Conservation (phyloP, 2,888 invertebrate species). For the Limnephilus rhombicus region DNA sequence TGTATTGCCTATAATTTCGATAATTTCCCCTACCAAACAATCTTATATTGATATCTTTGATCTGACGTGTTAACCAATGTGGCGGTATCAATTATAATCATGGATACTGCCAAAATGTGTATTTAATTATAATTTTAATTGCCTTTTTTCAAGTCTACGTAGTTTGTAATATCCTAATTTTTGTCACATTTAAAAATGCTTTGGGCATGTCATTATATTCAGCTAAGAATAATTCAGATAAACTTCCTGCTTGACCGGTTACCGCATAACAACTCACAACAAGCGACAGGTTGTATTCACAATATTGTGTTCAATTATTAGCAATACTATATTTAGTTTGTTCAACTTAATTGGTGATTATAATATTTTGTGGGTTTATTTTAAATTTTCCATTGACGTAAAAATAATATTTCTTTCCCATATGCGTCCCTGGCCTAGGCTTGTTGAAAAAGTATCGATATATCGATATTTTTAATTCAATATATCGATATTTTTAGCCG, state of each 20-base stretch:
- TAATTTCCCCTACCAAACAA: not conserved
- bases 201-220: not conserved
- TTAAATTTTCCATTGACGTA: too few species aligned
- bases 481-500: too few species aligned
- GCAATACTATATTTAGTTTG: too few species aligned
- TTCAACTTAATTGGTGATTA: not conserved
- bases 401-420: too few species aligned
- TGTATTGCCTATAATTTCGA: not conserved
- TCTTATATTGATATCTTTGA: not conserved
- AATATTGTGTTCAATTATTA: not conserved
- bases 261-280: not conserved
- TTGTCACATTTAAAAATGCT: not conserved
- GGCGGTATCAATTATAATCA: not conserved
- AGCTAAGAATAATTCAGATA: not conserved
- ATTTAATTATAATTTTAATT: too few species aligned
- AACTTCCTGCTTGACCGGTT: not conserved
- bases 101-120: too few species aligned
- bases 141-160: too few species aligned
- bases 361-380: not conserved
- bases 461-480: too few species aligned
- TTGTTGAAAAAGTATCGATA: too few species aligned
- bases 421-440: too few species aligned
- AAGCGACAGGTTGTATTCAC: not conserved
- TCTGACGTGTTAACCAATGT: not conserved
- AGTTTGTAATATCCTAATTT: not conserved